Evolutionary conservation across 2,113 vertebrate species (phyloP).

Genomic region (Chascanopsetta lugubris): DNA sequence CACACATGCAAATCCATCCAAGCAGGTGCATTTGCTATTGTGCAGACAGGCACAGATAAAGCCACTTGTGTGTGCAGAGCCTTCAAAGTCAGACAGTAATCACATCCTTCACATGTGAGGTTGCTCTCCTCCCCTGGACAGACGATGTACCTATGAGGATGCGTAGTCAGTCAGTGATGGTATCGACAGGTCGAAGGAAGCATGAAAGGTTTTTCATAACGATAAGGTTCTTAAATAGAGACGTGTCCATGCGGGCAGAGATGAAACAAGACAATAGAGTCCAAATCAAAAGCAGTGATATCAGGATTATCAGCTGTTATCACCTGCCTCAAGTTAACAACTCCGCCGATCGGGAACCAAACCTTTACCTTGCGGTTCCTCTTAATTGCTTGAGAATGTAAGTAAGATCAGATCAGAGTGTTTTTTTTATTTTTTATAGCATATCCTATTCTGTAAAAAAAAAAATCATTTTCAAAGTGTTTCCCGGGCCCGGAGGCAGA

Average conservation of each 20-base stretch:
- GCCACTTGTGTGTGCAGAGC: constrained; percentile 19
- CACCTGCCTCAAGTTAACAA: constrained; percentile 7
- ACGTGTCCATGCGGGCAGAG: constrained; percentile 13
- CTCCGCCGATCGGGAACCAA: constrained; percentile 2
- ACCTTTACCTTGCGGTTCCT: not conserved
- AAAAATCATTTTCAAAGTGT: not conserved
- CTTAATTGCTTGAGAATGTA: not conserved
- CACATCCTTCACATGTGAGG: constrained; percentile 41
- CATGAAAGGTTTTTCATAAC: constrained; percentile 48
- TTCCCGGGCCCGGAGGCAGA: constrained; percentile 12
- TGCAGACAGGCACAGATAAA: constrained; percentile 26
- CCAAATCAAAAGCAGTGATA: constrained; percentile 54
- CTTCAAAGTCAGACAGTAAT: constrained; percentile 40
- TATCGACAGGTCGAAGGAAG: constrained; percentile 60
- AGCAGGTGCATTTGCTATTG: not conserved
- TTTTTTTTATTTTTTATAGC: not conserved
- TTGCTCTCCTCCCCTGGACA: constrained; percentile 38
- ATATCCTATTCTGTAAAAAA: not conserved
- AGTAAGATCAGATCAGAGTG: not conserved
- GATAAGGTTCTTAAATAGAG: constrained; percentile 50
- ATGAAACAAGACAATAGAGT: constrained; percentile 33
- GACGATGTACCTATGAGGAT: constrained; percentile 52
- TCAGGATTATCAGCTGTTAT: not conserved
- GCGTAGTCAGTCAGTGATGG: constrained; percentile 37
- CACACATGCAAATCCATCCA: not conserved